Evolutionary conservation across 1,140 invertebrate genomes (phyloP).

Genomic region (Wiebesia pumilae): DNA sequence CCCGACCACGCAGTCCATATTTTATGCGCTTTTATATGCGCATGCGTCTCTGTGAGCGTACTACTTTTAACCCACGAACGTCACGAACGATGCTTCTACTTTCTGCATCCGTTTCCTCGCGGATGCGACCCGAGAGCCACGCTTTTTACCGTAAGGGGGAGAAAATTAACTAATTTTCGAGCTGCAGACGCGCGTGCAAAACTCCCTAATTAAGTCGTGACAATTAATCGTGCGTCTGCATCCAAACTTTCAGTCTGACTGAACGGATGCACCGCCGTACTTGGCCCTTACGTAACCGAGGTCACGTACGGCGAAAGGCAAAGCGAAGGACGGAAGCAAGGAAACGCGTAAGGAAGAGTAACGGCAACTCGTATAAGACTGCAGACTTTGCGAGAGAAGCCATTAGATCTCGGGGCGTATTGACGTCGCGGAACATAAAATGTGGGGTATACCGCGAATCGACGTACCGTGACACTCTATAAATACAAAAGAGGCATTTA

Average conservation of each 20-base stretch:
- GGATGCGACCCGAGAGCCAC: too few species aligned
- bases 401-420: slow-evolving; percentile 13
- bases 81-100: background rate
- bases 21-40: slow-evolving; percentile 4
- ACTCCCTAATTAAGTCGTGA: too few species aligned
- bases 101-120: too few species aligned
- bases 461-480: slow-evolving; percentile 58
- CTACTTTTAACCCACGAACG: background rate
- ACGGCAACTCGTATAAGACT: background rate
- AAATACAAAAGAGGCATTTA: slow-evolving; percentile 63
- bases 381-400: background rate
- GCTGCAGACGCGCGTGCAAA: too few species aligned
- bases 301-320: background rate
- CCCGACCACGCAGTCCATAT: background rate
- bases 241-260: too few species aligned
- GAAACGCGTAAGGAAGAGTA: background rate
- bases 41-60: background rate
- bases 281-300: background rate
- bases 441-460: slow-evolving; percentile 55
- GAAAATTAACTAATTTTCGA: too few species aligned
- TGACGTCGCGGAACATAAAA: slow-evolving; percentile 33
- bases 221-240: too few species aligned
- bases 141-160: too few species aligned
- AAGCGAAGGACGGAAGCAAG: background rate
- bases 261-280: background rate